Evolutionary conservation across 1,140 invertebrate genomes (phyloP).

Genomic region (Megalonaias nervosa): DNA sequence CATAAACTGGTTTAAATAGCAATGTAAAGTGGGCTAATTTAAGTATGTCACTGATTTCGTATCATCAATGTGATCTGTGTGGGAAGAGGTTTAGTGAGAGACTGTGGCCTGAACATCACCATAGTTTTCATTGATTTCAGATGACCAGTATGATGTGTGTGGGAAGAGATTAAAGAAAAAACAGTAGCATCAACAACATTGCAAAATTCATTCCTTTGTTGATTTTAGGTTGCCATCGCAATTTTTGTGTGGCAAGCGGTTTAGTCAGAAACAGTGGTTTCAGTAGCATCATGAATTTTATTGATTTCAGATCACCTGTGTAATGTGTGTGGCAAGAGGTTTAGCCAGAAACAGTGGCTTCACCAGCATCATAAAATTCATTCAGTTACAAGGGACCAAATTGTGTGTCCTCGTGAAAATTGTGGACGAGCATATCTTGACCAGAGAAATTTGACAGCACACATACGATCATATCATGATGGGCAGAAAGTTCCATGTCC

Average conservation of each 20-base stretch:
- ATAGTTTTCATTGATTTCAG: constrained; percentile 23
- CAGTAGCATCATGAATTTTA: constrained; percentile 31
- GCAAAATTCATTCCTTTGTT: too few relatives aligned
- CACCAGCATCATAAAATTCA: constrained; percentile 40
- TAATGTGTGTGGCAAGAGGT: constrained; percentile 13
- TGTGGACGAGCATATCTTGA: constrained; percentile 41
- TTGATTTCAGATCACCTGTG: too few relatives aligned
- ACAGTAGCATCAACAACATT: too few relatives aligned
- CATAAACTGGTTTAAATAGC: too few relatives aligned
- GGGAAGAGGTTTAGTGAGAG: constrained; percentile 35
- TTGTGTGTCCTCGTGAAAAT: constrained; percentile 37
- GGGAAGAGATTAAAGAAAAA: constrained; percentile 1
- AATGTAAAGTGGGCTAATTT: too few relatives aligned
- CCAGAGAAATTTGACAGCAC: constrained; percentile 42
- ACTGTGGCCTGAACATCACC: constrained; percentile 36
- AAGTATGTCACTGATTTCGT: constrained; percentile 8
- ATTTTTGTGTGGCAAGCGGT: too few relatives aligned
- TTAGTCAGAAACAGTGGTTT: constrained; percentile 4
- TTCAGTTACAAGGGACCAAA: constrained; percentile 15
- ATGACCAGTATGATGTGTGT: constrained; percentile 32
- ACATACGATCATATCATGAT: constrained; percentile 48
- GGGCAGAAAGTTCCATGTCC: constrained; percentile 36
- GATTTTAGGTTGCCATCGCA: too few relatives aligned
- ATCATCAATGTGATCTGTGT: constrained; percentile 34
- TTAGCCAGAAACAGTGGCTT: constrained; percentile 34